These are phyloP conservation scores for Spea multiplicata DNA, from an alignment of 2,113 vertebrate genomes.

Conservation along the genomic window DNA sequence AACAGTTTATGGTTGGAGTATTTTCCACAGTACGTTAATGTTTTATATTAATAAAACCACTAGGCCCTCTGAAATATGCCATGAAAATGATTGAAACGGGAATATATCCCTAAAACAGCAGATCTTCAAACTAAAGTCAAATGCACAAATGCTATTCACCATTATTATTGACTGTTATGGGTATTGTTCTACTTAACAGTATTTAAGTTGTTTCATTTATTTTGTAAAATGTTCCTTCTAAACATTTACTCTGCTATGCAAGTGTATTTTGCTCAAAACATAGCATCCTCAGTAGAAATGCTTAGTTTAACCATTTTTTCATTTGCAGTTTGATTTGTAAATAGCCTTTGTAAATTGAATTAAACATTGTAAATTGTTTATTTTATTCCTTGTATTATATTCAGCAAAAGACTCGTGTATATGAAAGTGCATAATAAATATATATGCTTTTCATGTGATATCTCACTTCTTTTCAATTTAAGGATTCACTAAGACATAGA, in stretches of 20 bases:
- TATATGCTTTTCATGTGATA: slow-evolving; percentile 96
- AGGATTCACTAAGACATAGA: neutral
- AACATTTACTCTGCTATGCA: slow-evolving; percentile 70
- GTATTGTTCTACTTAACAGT: slow-evolving; percentile 24
- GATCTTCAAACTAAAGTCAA: slow-evolving; percentile 23
- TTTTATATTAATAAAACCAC: slow-evolving; percentile 58
- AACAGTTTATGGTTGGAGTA: neutral
- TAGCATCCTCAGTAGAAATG: slow-evolving; percentile 56
- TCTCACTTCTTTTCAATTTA: slow-evolving; percentile 49
- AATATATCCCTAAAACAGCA: slow-evolving; percentile 8
- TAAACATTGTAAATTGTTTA: slow-evolving; percentile 88
- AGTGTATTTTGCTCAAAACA: slow-evolving; percentile 64
- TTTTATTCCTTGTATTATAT: slow-evolving; percentile 96
- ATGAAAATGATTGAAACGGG: slow-evolving; percentile 34
- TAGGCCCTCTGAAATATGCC: neutral
- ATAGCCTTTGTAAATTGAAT: slow-evolving; percentile 96
- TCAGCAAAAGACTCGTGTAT: slow-evolving; percentile 87
- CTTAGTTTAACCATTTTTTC: slow-evolving; percentile 67
- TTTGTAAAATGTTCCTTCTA: slow-evolving; percentile 51
- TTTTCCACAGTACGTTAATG: slow-evolving; percentile 57
- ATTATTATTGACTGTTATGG: slow-evolving; percentile 15
- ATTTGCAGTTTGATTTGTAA: slow-evolving; percentile 73
- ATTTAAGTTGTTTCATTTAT: slow-evolving; percentile 48
- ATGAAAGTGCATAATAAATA: slow-evolving; percentile 99
- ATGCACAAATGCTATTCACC: slow-evolving; percentile 3